Evolutionary conservation across 1,140 invertebrate genomes (phyloP), one percentile per base, ranked within the genome.

Genomic region (Matsumurasca onukii): DNA sequence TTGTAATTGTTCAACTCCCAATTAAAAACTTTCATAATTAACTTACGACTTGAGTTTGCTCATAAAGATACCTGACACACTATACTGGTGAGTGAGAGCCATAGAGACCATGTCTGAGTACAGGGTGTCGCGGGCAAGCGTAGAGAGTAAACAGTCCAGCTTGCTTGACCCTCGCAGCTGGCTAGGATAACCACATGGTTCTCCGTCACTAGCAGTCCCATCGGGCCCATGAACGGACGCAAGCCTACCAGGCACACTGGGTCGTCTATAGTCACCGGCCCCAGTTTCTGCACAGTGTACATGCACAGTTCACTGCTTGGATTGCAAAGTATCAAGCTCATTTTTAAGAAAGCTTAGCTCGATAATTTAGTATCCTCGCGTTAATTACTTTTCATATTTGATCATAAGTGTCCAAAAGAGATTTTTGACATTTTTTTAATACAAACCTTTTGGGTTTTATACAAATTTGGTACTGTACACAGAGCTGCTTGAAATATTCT

Each of bases 161-260:
- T 66, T 71, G 31, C 48, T 22, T 65, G 62, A 31, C 80, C 82
- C 48, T 89, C 86, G 1, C 82, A 81, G 73, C 83, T 85, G 1
- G 87, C 85, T 1, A 92, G 77, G 1, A 92, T 79, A 17, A 90
- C 80, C 2, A 93, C 78, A 74, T 85, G 84, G 67, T 82, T 84
- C 30, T 84, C 82, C 2, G 86, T 83, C 0, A 87, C 79, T 15
- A 89, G 78, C 0, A 92, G 76, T 71, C 84, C 82, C 68, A 89
- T 85, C 5, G 91, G 87, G 9, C 88, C 88, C 62, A 91, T 77
- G 73, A 92, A 92, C 0, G 90, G 88, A 65, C 88, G 80, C 27
- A 91, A 73, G 1, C 90, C 90, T 55, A 92, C 85, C 9, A 92
- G 77, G 63, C 89, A 91, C 31, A 91, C 85, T 0, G 89, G 84